Conservation (phyloP, 2,888 invertebrate genomes). For the Carterocephalus palaemon region DNA sequence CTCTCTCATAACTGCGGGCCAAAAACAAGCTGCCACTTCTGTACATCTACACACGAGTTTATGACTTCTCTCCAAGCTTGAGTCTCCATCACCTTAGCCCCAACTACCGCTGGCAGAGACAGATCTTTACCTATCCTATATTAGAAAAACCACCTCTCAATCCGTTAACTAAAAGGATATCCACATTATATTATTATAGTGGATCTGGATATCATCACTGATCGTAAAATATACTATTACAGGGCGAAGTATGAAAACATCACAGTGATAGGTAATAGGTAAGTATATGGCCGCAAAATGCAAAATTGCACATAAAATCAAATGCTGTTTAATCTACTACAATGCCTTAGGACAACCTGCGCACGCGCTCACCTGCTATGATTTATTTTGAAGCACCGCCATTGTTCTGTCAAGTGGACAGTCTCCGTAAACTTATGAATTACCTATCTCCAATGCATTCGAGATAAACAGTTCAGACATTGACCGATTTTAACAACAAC, state of each 20-base stretch:
- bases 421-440: constrained; percentile 58
- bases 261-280: too few relatives aligned
- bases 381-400: constrained; percentile 59
- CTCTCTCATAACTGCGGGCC: too few relatives aligned
- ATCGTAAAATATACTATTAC: neutral
- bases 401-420: constrained; percentile 64
- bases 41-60: too few relatives aligned
- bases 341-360: constrained; percentile 45
- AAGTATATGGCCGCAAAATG: constrained; percentile 26
- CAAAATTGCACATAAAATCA: constrained; percentile 42
- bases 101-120: too few relatives aligned
- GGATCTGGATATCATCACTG: too few relatives aligned
- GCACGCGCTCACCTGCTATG: constrained; percentile 65
- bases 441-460: constrained; percentile 53
- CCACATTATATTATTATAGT: too few relatives aligned
- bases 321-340: constrained; percentile 47
- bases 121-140: too few relatives aligned
- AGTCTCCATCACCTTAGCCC: too few relatives aligned
- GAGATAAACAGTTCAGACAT: constrained; percentile 37
- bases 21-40: too few relatives aligned
- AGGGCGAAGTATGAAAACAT: neutral
- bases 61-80: too few relatives aligned
- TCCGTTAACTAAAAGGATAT: too few relatives aligned
- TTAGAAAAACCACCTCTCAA: too few relatives aligned
- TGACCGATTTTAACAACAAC: constrained; percentile 1